Conservation (phyloP, 2,113 vertebrate genomes). For the Hyla sarda region DNA sequence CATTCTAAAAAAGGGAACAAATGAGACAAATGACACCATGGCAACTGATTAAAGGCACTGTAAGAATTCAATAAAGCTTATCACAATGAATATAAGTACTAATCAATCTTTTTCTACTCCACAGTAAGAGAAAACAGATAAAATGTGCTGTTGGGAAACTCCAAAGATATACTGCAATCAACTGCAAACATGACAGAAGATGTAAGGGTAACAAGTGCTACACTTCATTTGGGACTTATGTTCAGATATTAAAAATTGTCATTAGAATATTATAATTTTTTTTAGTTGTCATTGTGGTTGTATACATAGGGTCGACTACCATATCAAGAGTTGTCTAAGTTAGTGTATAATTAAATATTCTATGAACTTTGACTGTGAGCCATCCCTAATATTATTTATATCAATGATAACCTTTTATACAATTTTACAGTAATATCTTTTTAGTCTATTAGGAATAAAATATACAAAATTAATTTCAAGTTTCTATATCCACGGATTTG, state of each 20-base stretch:
- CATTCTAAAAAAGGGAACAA: slow-evolving; percentile 23
- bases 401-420: too few species aligned
- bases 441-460: too few species aligned
- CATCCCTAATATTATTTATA: too few species aligned
- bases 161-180: neutral
- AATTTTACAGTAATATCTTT: too few species aligned
- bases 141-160: slow-evolving; percentile 33
- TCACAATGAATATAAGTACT: slow-evolving; percentile 48
- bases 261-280: too few species aligned
- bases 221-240: neutral
- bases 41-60: slow-evolving; percentile 56
- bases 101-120: slow-evolving; percentile 53
- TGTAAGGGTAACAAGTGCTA: neutral
- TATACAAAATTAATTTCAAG: too few species aligned
- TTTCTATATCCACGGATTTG: too few species aligned
- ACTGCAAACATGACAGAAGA: neutral
- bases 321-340: too few species aligned
- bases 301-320: too few species aligned
- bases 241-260: neutral
- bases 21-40: slow-evolving; percentile 54
- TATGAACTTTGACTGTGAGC: too few species aligned
- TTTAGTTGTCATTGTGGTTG: too few species aligned
- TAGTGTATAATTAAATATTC: too few species aligned
- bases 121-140: slow-evolving; percentile 13
- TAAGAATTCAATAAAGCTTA: slow-evolving; percentile 52